These are phyloP conservation scores for Noturus placidus DNA, from an alignment of 2,113 vertebrate genomes.

Conservation along the genomic window DNA sequence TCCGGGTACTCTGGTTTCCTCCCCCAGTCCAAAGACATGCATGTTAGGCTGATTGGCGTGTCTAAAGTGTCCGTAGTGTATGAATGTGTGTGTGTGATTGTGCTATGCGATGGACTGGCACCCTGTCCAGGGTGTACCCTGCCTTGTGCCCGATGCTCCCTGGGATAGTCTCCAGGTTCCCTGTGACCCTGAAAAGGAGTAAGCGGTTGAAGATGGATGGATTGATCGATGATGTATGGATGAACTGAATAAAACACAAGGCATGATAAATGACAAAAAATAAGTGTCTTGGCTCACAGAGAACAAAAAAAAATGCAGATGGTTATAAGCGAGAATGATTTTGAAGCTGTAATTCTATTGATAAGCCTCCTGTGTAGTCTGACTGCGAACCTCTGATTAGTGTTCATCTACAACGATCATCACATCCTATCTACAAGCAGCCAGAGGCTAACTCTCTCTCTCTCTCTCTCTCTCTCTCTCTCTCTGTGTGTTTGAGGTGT, in stretches of 20 bases:
- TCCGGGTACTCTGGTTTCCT: too few relatives aligned
- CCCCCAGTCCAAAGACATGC: too few relatives aligned
- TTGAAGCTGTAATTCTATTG: constrained; percentile 41
- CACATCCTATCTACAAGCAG: constrained; percentile 79
- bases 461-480: constrained; percentile 6
- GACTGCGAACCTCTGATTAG: constrained; percentile 60
- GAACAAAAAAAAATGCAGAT: background rate
- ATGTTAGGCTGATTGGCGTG: too few relatives aligned
- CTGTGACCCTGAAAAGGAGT: too few relatives aligned
- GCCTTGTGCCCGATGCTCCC: too few relatives aligned
- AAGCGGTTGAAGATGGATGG: too few relatives aligned
- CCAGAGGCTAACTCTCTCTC: constrained; percentile 67
- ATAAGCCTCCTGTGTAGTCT: constrained; percentile 51
- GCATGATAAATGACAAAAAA: background rate
- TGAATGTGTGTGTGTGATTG: too few relatives aligned
- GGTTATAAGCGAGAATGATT: background rate
- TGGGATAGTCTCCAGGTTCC: too few relatives aligned
- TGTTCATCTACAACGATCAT: constrained; percentile 67
- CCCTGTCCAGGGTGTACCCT: too few relatives aligned
- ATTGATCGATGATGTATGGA: too few relatives aligned
- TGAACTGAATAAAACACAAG: background rate
- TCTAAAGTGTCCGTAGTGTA: too few relatives aligned
- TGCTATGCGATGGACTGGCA: too few relatives aligned
- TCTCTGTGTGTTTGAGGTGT: constrained; percentile 77
- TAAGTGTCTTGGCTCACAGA: background rate